Base-by-base conservation (phyloP, 2,113 vertebrate genomes). In the Atlantisia rogersi region DNA sequence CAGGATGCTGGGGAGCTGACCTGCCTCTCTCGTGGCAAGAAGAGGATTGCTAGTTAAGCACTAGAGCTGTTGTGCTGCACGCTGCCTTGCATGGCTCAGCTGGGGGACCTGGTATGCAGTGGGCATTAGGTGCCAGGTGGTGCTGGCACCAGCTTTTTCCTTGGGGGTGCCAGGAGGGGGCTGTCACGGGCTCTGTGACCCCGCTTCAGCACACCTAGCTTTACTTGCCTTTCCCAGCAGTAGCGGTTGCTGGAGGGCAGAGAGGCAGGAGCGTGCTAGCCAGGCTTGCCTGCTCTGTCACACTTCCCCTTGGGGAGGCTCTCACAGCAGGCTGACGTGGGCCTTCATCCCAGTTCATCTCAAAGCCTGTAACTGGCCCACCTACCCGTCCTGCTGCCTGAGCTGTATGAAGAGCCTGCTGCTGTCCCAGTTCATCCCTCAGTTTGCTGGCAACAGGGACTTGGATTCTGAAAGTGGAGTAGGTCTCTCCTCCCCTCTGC, bases 351-450 rank as follows among this genome's bases (percentile, higher is more conserved):
- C 68, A 29, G 0, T 81, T 65, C 50, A 3, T 74, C 64, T 91
- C 50, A 42, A 67, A 79, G 46, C 46, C 2, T 24, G 32, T 77
- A 37, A 65, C 7, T 81, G 73, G 77, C 15, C 8, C 75, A 53
- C 29, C 82, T 70, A 8, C 53, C 77, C 11, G 6, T 82, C 62
- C 79, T 53, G 65, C 13, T 69, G 70, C 79, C 76, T n/a, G 69
- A 74, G 78, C 74, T 96, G 86, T 74, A 26, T 22, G 76, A 60
- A 67, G 64, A 68, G 10, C 44, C 48, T 53, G 64, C 93, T 94
- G 68, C 84, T 86, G 93, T 60, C 79, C 94, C 82, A 95, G 74
- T 87, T 94, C 62, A 52, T 68, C 2, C 8, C 44, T 88, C 86
- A 80, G 70, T 71, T 90, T 76, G 75, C 89, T 86, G 91, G 63